phyloP scores from a whole-genome alignment of 92 coral and sea anemone species.

The Epizoanthus scotinus region DNA sequence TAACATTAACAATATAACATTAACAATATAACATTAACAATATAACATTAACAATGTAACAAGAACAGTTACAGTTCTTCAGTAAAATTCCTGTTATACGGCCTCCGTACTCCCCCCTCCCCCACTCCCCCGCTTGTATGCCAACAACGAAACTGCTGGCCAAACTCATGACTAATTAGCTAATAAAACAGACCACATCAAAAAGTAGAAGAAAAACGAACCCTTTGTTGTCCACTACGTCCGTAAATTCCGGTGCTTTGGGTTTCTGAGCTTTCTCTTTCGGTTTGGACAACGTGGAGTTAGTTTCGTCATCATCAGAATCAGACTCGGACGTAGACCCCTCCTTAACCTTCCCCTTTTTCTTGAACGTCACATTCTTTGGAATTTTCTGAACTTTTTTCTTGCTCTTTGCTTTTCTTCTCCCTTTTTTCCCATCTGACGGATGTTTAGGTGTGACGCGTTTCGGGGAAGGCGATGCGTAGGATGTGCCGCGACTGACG shows the following conservation, averaged over 20 bases:
- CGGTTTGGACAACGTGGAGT: slow-evolving; percentile 50
- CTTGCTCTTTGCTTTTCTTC: slow-evolving; percentile 42
- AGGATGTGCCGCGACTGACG: slow-evolving; percentile 64
- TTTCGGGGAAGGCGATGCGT: slow-evolving; percentile 56
- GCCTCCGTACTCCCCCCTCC: no score
- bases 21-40: no score
- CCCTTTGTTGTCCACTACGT: slow-evolving; percentile 90
- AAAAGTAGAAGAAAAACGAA: slow-evolving; percentile 29
- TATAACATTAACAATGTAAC: no score
- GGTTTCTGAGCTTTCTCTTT: slow-evolving; percentile 63
- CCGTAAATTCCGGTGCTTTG: slow-evolving; percentile 79
- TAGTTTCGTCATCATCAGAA: slow-evolving; percentile 52
- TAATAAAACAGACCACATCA: no score
- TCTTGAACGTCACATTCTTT: slow-evolving; percentile 75
- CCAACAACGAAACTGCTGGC: no score
- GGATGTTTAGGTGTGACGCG: slow-evolving; percentile 45
- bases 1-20: no score
- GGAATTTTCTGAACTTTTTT: slow-evolving; percentile 53
- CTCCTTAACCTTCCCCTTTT: slow-evolving; percentile 51
- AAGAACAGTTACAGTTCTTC: no score
- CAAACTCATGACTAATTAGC: no score
- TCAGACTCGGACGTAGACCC: slow-evolving; percentile 46
- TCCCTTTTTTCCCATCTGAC: slow-evolving; percentile 48
- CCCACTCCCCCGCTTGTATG: no score
- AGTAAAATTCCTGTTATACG: no score